Evolutionary conservation across 2,797 vertebrate genomes (phyloP).

Genomic region (Schizopygopsis pylzovi): DNA sequence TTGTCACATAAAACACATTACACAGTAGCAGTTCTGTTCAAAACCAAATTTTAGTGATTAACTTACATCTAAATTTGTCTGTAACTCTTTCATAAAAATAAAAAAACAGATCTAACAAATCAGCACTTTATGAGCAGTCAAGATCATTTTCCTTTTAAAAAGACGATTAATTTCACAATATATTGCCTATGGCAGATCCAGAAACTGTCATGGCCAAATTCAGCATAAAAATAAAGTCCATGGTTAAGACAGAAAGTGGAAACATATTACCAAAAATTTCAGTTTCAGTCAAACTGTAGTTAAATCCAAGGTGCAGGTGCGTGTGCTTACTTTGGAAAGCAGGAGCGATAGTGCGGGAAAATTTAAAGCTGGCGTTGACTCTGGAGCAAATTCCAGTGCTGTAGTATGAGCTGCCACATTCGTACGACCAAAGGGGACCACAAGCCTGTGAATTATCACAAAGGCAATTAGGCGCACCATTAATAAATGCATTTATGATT

Average conservation of each 20-base stretch:
- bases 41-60: constrained; percentile 14
- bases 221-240: constrained; percentile 31
- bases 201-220: constrained; percentile 27
- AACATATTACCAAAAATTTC: constrained; percentile 43
- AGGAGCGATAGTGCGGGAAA: constrained; percentile 93
- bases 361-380: constrained; percentile 95
- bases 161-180: constrained; percentile 14
- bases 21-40: constrained; percentile 10
- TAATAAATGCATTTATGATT: neutral
- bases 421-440: constrained; percentile 97
- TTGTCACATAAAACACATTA: constrained; percentile 24
- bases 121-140: constrained; percentile 27
- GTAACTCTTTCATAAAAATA: neutral
- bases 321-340: constrained; percentile 91
- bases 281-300: constrained; percentile 16
- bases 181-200: constrained; percentile 31
- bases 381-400: constrained; percentile 97
- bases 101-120: neutral
- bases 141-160: constrained; percentile 28
- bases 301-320: constrained; percentile 46
- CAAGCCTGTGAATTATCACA: constrained; percentile 82
- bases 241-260: constrained; percentile 41
- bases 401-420: constrained; percentile 99
- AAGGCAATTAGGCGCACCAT: neutral
- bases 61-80: constrained; percentile 4